Evolutionary conservation across 2,113 vertebrate species (phyloP), one percentile per base, ranked within the genome.

Genomic region (Rhinoptilus africanus): DNA sequence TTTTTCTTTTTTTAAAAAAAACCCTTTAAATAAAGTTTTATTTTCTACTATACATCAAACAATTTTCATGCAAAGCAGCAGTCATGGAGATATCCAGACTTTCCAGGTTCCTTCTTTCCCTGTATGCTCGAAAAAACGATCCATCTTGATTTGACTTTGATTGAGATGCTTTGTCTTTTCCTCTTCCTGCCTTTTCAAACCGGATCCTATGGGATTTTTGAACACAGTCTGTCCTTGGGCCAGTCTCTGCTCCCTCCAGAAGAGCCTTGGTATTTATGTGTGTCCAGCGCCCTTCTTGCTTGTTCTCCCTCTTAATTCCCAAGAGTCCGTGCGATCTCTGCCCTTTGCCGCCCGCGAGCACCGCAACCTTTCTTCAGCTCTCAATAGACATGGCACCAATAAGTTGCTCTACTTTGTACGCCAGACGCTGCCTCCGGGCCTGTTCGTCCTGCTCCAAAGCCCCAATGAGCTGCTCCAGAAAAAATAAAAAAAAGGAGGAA

Each of bases 381-480:
- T 99, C 99, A 1, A 99, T 96, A 85, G 99, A 99, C 99, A 99
- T 99, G 96, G 99, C 99, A 30, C 97, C 97, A 41, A 99, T 99
- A 60, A 99, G 99, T 93, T 99, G 99, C 88, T 99, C 99, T 96
- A 99, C 99, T 97, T 99, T 99, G 98, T 99, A 99, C 2, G 99
- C 98, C 97, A 99, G 97, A 43, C 99, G 98, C 97, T 99, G 99
- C 95, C 99, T 98, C 88, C 98, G 98, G 1, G 99, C 99, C 95
- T 99, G 99, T 32, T 99, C 99, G 1, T 99, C 99, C 94, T 99
- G 99, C 93, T 99, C 99, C 96, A 99, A 93, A 7, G 99, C 99
- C 16, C 98, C 98, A 0, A 99, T 99, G 97, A 99, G 99, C 99
- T 99, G 97, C n/a, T 43, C 37, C 45, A 8, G 50, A 4, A 20